Base-by-base conservation (phyloP, 2,888 invertebrate species). In the Leptinotarsa rubiginosa region DNA sequence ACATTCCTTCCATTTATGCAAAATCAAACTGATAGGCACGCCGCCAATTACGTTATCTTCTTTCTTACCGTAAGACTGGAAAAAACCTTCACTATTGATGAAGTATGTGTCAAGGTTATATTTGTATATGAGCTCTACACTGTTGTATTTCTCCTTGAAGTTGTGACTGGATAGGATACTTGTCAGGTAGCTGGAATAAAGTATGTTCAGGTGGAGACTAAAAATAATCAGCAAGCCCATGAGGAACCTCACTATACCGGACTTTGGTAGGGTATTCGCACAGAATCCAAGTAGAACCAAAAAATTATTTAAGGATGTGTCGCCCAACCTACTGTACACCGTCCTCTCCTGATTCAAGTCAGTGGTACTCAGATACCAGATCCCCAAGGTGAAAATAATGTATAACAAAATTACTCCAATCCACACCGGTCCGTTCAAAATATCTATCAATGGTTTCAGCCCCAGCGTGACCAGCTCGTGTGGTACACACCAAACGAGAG, bases 401-500 rank as follows among this genome's bases (percentile, higher is more conserved):
- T 77, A 77, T 1, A 75, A 3, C 10, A 70, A 15, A 5, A 68
- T 15, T 3, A 75, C 15, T 18, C 69, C 68, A 20, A 75, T 47
- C 78, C 78, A 78, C 7, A 76, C 75, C 15, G 73, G 66, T 16
- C 15, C 52, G 3, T 71, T 67, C 22, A 79, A 56, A 22, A 77
- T 78, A 47, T 65, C 47, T 13, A 76, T 47, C 76, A 79, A 68
- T n/a, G 73, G 75, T 16, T 68, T 69, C 56, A 77, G 59, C 3
- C 76, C 77, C 10, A 77, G 41, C 16, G 75, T 62, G 10, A 81
- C 65, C 15, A 82, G 81, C 4, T 85, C 84, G 71, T 86, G 85
- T 0, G 87, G 85, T 4, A 86, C 86, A 54, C 87, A 85, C 84
- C 86, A 86, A 0, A 83, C 78, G 4, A 86, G 75, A 4, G 83